phyloP scores from a whole-genome alignment of 2,888 invertebrate species.

The Eristalis arbustorum region DNA sequence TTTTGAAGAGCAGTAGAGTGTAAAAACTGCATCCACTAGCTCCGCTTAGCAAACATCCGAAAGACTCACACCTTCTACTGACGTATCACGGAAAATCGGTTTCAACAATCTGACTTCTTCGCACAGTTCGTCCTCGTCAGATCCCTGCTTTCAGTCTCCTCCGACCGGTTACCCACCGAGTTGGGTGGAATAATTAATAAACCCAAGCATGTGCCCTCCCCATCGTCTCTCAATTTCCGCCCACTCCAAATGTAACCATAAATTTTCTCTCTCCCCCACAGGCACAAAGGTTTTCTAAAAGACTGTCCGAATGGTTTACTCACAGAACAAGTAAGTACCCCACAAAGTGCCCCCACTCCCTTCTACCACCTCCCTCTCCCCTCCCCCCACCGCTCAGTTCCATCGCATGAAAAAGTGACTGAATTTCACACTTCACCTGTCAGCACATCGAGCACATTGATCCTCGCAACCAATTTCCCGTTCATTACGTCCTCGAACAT shows the following conservation, averaged over 20 bases:
- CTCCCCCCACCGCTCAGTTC: background rate
- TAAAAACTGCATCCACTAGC: no score
- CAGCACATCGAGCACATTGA: background rate
- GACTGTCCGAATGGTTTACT: constrained; percentile 97
- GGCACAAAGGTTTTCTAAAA: constrained; percentile 98
- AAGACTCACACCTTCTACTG: no score
- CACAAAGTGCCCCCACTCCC: background rate
- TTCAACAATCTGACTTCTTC: no score
- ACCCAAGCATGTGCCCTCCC: no score
- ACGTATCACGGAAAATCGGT: no score
- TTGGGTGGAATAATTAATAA: no score
- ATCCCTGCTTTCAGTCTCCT: no score
- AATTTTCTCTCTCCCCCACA: constrained; percentile 80
- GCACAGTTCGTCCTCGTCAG: no score
- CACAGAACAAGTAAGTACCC: constrained; percentile 90
- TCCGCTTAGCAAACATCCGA: no score
- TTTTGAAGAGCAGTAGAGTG: no score
- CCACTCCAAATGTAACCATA: constrained; percentile 40
- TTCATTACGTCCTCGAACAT: constrained; percentile 41
- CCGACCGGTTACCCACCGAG: no score
- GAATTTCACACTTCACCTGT: constrained; percentile 57
- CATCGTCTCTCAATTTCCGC: no score
- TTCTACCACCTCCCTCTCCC: background rate
- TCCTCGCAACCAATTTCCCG: constrained; percentile 17
- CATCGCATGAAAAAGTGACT: constrained; percentile 15